phyloP scores from a whole-genome alignment of 2,113 vertebrate species.

The Xenus cinereus region DNA sequence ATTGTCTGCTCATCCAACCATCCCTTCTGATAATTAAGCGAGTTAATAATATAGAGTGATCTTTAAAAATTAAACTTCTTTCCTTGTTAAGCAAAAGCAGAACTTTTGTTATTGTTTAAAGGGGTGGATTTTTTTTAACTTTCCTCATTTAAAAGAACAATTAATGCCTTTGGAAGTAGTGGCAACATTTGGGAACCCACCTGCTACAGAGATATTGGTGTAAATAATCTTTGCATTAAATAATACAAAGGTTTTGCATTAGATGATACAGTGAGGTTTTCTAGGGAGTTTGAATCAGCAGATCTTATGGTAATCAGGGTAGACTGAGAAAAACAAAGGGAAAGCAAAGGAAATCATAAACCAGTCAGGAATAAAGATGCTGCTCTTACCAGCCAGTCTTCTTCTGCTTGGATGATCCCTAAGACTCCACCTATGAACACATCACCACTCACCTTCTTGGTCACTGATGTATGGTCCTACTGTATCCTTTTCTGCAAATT shows the following conservation, averaged over 20 bases:
- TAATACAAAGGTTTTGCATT: neutral
- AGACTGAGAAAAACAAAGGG: neutral
- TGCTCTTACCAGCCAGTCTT: neutral
- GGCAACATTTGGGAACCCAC: neutral
- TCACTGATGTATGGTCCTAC: neutral
- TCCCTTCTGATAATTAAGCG: conserved; percentile 25
- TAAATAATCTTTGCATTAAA: neutral
- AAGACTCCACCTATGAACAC: neutral
- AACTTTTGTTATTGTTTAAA: neutral
- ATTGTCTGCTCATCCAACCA: conserved; percentile 44
- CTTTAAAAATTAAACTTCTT: conserved; percentile 25
- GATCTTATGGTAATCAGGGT: neutral
- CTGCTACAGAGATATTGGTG: neutral
- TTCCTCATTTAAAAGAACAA: neutral
- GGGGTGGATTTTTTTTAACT: neutral
- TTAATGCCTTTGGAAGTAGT: neutral
- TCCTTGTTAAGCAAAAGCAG: neutral
- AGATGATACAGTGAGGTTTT: neutral
- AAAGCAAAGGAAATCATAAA: neutral
- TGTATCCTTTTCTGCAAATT: neutral
- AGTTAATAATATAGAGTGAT: conserved; percentile 44
- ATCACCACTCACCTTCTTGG: neutral
- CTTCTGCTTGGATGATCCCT: neutral
- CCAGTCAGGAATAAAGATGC: neutral
- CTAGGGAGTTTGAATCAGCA: neutral